A percentile compares a stretch with the other conserved stretches of the same genome.
These are phyloP conservation scores for Cheilosia pagana DNA, from an alignment of 2,888 invertebrate species.

Conservation along the genomic window DNA sequence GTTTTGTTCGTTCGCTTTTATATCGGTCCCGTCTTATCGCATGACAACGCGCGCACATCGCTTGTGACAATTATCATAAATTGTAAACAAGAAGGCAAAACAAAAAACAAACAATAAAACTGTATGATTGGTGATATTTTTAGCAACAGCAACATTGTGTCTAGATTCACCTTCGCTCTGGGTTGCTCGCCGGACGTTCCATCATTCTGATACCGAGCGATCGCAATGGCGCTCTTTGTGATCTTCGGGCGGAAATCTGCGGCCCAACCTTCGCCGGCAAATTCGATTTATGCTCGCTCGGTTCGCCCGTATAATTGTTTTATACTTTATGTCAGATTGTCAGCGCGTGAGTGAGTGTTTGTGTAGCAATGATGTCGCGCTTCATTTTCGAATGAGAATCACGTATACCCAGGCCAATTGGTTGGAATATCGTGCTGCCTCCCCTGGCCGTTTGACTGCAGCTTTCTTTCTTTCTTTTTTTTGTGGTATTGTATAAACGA, in stretches of 20 bases:
- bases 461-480: conserved; percentile 12
- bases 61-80: conserved; percentile 67
- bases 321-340: conserved; percentile 30
- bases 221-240: conserved; percentile 53
- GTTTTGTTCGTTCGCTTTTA: conserved; percentile 43
- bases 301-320: conserved; percentile 43
- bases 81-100: conserved; percentile 58
- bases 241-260: conserved; percentile 73
- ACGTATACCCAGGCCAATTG: conserved; percentile 52
- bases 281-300: conserved; percentile 66
- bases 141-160: conserved; percentile 38
- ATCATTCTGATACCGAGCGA: conserved; percentile 12
- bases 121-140: conserved; percentile 45
- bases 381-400: conserved; percentile 61
- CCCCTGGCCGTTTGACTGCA: neutral
- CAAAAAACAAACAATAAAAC: conserved; percentile 3
- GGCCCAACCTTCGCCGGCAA: conserved; percentile 67
- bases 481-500: conserved; percentile 8
- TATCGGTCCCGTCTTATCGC: conserved; percentile 43
- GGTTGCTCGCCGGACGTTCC: conserved; percentile 4
- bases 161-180: conserved; percentile 58
- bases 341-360: conserved; percentile 1
- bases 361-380: conserved; percentile 35
- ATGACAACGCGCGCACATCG: conserved; percentile 54
- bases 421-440: conserved; percentile 32